These are phyloP conservation scores for chimpanzee (Pan troglodytes) DNA, from an alignment of 2,113 vertebrate genomes.

Conservation along the genomic window NHGRI_mPanTro3-v2.1_pri NC_072407.2:51123001-51123500, in stretches of 20 bases:
- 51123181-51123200: background rate
- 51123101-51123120: background rate
- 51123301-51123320: background rate
- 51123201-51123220: background rate
- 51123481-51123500: background rate
- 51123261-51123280: background rate
- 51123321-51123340: background rate
- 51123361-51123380: background rate
- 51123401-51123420: background rate
- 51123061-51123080: background rate
- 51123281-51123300: background rate
- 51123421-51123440: background rate
- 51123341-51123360: background rate
- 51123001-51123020: background rate
- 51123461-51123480: background rate
- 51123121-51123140: background rate
- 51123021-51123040: background rate
- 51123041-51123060: conserved; percentile 42
- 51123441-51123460: background rate
- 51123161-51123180: background rate
- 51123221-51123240: background rate
- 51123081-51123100: background rate
- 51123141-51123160: background rate
- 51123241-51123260: background rate
- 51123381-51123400: background rate